Evolutionary conservation across 2,888 invertebrate genomes (phyloP).

Genomic region (Drosophila kokeensis): DNA sequence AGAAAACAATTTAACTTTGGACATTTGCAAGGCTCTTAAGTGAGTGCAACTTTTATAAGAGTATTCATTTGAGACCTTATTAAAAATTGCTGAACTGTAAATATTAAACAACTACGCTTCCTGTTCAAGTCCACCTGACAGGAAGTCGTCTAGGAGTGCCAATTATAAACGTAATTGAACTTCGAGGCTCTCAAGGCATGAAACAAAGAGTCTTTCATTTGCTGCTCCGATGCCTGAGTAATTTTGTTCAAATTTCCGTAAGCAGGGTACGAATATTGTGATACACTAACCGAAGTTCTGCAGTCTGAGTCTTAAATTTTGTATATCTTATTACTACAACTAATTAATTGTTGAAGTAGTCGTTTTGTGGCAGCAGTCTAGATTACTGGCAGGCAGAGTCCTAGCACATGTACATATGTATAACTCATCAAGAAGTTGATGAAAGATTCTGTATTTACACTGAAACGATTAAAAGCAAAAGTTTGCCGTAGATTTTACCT

Average conservation of each 20-base stretch:
- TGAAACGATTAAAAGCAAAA: neutral
- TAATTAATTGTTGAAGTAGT: neutral
- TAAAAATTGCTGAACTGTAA: neutral
- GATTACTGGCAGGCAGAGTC: neutral
- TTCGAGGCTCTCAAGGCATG: neutral
- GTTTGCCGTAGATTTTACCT: neutral
- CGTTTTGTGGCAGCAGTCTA: neutral
- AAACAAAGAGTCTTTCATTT: neutral
- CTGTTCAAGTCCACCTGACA: neutral
- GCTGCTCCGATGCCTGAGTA: neutral
- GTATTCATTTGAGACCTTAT: neutral
- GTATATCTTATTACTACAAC: neutral
- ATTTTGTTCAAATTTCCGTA: neutral
- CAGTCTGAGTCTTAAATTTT: neutral
- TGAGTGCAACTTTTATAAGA: neutral
- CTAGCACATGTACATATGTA: neutral
- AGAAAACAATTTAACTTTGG: constrained; percentile 7
- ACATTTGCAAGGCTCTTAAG: neutral
- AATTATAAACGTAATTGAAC: neutral
- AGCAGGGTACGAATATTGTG: neutral
- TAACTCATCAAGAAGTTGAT: neutral
- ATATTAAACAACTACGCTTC: neutral
- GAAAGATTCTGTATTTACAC: neutral
- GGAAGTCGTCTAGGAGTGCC: neutral
- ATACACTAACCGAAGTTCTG: neutral